Conservation (phyloP, 2,797 vertebrate species). For the Balearica regulorum region DNA sequence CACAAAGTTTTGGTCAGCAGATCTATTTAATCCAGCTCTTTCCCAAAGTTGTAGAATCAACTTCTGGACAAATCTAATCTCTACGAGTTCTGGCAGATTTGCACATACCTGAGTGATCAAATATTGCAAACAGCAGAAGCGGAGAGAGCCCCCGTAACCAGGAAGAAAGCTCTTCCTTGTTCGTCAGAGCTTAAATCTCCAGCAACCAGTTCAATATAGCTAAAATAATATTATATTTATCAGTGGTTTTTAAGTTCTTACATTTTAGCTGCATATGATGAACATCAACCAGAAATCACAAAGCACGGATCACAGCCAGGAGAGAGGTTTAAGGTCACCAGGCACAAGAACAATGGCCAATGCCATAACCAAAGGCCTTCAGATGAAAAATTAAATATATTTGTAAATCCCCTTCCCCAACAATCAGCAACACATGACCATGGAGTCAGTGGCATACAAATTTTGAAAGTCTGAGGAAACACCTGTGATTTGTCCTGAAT, state of each 20-base stretch:
- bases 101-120: neutral
- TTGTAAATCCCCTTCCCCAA: neutral
- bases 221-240: neutral
- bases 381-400: neutral
- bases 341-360: neutral
- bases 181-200: neutral
- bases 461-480: neutral
- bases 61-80: neutral
- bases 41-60: neutral
- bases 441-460: neutral
- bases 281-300: neutral
- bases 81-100: neutral
- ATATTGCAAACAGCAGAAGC: neutral
- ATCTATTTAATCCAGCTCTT: neutral
- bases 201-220: neutral
- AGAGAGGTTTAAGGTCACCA: neutral
- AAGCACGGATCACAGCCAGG: neutral
- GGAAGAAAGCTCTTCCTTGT: neutral
- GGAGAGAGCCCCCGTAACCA: neutral
- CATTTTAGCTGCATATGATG: neutral
- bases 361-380: neutral
- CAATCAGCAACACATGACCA: neutral
- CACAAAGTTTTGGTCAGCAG: neutral
- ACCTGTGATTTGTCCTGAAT: neutral
- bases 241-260: neutral